Evolutionary conservation across 1,140 invertebrate genomes (phyloP).

Genomic region (Gonatopus flavifemur): DNA sequence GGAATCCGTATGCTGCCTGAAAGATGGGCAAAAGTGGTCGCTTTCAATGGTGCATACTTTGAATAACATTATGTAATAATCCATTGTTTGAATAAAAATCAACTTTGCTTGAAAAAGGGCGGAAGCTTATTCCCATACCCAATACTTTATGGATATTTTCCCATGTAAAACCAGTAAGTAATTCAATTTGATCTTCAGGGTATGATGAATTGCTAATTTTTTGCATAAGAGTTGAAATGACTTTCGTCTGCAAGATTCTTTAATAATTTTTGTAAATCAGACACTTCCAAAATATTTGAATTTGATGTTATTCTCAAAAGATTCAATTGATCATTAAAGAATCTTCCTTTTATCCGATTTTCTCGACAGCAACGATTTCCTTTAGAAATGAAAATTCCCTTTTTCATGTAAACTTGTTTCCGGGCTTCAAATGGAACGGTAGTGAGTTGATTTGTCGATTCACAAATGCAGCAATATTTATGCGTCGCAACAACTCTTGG

Average conservation of each 20-base stretch:
- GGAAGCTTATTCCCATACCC: too few species aligned
- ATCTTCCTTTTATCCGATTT: conserved; percentile 24
- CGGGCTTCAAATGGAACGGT: conserved; percentile 15
- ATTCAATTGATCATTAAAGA: conserved; percentile 21
- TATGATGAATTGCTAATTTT: conserved; percentile 15
- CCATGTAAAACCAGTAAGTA: conserved; percentile 21
- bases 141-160: conserved; percentile 18
- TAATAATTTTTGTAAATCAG: conserved; percentile 10
- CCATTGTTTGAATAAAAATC: too few species aligned
- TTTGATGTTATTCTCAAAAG: conserved; percentile 17
- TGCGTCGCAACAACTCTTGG: conserved; percentile 10
- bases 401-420: conserved; percentile 9
- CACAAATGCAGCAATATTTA: conserved; percentile 18
- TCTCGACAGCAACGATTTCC: conserved; percentile 24
- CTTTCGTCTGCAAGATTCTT: conserved; percentile 9
- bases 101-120: too few species aligned
- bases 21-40: too few species aligned
- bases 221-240: conserved; percentile 13
- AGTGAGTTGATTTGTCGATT: not conserved
- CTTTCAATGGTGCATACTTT: too few species aligned
- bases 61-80: too few species aligned
- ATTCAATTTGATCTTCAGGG: conserved; percentile 17
- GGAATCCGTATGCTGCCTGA: too few species aligned
- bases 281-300: not conserved
- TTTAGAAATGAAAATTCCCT: conserved; percentile 18